Evolutionary conservation across 2,888 invertebrate species (phyloP).

Genomic region (Colostygia pectinataria): DNA sequence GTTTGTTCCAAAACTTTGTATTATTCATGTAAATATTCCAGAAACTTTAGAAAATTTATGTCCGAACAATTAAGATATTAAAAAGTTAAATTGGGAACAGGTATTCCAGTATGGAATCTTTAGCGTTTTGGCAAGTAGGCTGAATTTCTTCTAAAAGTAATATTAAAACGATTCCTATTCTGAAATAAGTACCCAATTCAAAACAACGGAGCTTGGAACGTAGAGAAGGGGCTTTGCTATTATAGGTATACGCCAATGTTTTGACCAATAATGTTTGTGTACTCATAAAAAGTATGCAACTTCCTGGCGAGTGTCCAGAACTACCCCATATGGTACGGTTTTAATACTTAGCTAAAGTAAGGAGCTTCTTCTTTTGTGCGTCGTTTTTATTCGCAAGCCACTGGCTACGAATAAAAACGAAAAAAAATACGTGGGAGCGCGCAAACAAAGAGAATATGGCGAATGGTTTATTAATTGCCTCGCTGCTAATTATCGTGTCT

Average conservation of each 20-base stretch:
- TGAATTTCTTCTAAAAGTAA: background rate
- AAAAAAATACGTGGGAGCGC: constrained; percentile 5
- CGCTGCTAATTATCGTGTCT: constrained; percentile 19
- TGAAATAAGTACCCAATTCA: too few species aligned
- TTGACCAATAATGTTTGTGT: background rate
- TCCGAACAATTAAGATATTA: constrained; percentile 15
- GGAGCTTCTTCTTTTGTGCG: constrained; percentile 30
- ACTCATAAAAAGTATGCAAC: constrained; percentile 13
- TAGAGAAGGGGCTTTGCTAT: background rate
- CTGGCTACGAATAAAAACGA: constrained; percentile 7
- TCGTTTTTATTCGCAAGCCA: constrained; percentile 7
- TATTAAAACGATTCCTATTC: too few species aligned
- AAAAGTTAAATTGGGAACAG: constrained; percentile 14
- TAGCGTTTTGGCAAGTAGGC: background rate
- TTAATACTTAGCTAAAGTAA: constrained; percentile 37
- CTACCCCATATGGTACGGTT: constrained; percentile 35
- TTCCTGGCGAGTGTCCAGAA: constrained; percentile 38
- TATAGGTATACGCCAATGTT: background rate
- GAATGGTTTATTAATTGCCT: constrained; percentile 19
- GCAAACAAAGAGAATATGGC: constrained; percentile 10
- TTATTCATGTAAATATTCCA: constrained; percentile 23
- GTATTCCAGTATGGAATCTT: background rate
- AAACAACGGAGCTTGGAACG: too few species aligned
- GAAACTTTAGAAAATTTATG: constrained; percentile 11
- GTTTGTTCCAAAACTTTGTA: constrained; percentile 30